Evolutionary conservation across 2,113 vertebrate genomes (phyloP), one percentile per base, ranked within the genome.

Genomic region (Lampris incognitus): DNA sequence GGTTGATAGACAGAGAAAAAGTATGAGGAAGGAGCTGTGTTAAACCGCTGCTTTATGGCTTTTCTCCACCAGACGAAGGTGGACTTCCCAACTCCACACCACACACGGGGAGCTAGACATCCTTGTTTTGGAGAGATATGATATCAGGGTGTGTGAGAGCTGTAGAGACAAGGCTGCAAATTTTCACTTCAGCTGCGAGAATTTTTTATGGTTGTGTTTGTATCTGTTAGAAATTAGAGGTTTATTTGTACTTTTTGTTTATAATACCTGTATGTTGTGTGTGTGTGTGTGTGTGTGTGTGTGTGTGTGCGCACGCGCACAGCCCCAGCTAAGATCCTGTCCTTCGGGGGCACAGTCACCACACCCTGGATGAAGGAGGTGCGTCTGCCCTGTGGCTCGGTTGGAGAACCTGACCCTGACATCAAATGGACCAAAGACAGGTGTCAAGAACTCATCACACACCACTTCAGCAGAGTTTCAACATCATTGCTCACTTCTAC

Each of bases 371-470:
- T 98, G 98, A 99, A 97, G 89, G 98, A 99, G 0, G 97, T 99
- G 60, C 94, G 97, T 52, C 93, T 99, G 75, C 97, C 97, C 0
- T 99, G 98, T 91, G 96, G 95, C 87, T 97, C 98, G 0, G 98
- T 99, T 0, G 98, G 98, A 46, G 98, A 99, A 36, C 98, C 98
- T 0, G 93, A 93, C 9, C 97, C 98, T 0, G 96, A 95, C 8
- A 95, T 99, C 73, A 99, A 98, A 84, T 99, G 98, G 98, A 99
- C 97, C 84, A 99, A 99, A 95, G 98, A 99, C 95, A 99, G 98
- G 98, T 98, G 67, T 24, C 24, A 24, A 4, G 88, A 69, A 52
- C 7, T 52, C 70, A 36, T 40, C 50, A 37, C 41, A 54, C 44
- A 44, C n/a, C 36, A 4, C 65, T 74, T 24, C 24, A 24, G 24